A percentile compares a stretch with the other conserved stretches of the same genome.
Conservation (phyloP, 1,140 invertebrate genomes). For the Drosophila sproati region DNA sequence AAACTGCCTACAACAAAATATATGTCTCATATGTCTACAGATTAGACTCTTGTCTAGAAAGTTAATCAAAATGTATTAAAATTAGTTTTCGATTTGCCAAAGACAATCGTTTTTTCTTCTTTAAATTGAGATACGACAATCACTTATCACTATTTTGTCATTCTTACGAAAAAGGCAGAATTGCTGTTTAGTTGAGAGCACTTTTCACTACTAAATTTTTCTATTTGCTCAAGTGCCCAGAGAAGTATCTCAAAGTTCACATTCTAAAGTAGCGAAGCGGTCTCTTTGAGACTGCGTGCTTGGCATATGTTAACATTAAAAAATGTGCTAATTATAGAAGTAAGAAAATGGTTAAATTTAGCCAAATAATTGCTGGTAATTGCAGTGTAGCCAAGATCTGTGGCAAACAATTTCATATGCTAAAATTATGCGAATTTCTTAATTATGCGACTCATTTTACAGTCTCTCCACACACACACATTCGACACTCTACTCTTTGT, state of each 20-base stretch:
- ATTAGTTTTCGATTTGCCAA: too few relatives aligned
- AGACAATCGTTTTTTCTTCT: too few relatives aligned
- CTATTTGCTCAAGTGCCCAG: neutral
- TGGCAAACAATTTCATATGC: conserved; percentile 43
- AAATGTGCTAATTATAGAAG: conserved; percentile 71
- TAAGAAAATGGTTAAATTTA: conserved; percentile 12
- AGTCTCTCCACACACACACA: conserved; percentile 4
- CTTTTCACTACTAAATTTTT: too few relatives aligned
- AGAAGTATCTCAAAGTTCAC: neutral
- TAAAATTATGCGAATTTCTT: conserved; percentile 54
- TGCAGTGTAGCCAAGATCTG: conserved; percentile 40
- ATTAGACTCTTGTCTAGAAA: too few relatives aligned
- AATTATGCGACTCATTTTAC: conserved; percentile 23
- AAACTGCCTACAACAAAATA: too few relatives aligned
- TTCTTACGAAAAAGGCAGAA: too few relatives aligned
- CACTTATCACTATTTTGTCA: too few relatives aligned
- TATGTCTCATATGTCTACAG: too few relatives aligned
- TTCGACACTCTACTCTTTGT: neutral
- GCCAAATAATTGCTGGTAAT: conserved; percentile 66
- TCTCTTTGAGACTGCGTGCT: conserved; percentile 53
- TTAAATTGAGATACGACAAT: too few relatives aligned
- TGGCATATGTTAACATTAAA: conserved; percentile 54
- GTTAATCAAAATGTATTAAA: too few relatives aligned
- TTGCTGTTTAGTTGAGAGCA: too few relatives aligned
- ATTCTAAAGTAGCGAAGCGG: neutral